phyloP scores from a whole-genome alignment of 2,888 invertebrate species.

The Tetragonisca angustula region DNA sequence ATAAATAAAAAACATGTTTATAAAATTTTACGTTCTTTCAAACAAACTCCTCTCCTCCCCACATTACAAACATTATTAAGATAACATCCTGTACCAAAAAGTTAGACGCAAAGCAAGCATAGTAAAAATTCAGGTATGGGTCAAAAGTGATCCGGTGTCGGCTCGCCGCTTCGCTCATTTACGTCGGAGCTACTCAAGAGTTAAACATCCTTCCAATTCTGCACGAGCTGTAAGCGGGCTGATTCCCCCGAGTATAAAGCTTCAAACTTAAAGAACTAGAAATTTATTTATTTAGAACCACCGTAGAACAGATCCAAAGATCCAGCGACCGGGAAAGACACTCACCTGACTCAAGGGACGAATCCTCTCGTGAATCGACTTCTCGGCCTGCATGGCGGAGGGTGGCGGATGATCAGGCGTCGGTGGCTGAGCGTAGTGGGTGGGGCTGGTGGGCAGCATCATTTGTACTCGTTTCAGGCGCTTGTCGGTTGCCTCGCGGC shows the following conservation, averaged over 20 bases:
- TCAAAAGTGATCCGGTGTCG: too few species aligned
- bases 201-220: not conserved
- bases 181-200: too few species aligned
- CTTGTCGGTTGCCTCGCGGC: slow-evolving; percentile 80
- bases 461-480: slow-evolving; percentile 81
- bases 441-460: slow-evolving; percentile 91
- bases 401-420: slow-evolving; percentile 98
- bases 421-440: slow-evolving; percentile 95
- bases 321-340: slow-evolving; percentile 59
- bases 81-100: too few species aligned
- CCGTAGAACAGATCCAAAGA: not conserved
- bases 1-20: too few species aligned
- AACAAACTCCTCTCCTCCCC: too few species aligned
- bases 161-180: too few species aligned
- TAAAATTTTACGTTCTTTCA: too few species aligned
- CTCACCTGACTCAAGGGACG: slow-evolving; percentile 95
- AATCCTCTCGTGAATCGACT: slow-evolving; percentile 95
- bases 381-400: slow-evolving; percentile 94
- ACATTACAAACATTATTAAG: too few species aligned
- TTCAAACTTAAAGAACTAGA: not conserved
- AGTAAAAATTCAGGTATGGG: too few species aligned
- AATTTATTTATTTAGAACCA: too few species aligned
- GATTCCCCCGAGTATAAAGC: not conserved
- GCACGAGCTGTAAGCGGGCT: not conserved
- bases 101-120: too few species aligned